phyloP scores from a whole-genome alignment of 2,797 vertebrate genomes.

The Mallotus villosus region DNA sequence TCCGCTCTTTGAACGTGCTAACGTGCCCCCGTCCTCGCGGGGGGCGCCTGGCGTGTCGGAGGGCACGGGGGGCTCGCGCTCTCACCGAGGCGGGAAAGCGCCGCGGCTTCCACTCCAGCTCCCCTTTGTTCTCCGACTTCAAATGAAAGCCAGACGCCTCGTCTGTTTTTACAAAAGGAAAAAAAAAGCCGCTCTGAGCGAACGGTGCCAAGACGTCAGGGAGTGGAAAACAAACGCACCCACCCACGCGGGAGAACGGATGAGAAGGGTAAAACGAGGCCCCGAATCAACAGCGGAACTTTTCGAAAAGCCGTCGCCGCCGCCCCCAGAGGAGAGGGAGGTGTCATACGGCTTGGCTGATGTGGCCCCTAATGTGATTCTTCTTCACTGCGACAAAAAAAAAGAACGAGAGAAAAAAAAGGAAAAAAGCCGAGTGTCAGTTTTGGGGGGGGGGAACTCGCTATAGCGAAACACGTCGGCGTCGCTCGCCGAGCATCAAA shows the following conservation, averaged over 20 bases:
- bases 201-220: constrained; percentile 10
- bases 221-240: constrained; percentile 19
- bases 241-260: neutral
- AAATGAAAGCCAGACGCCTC: constrained; percentile 18
- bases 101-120: constrained; percentile 15
- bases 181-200: constrained; percentile 12
- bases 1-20: constrained; percentile 19
- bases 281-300: neutral
- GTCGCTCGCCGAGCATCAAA: constrained; percentile 38
- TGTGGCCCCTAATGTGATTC: constrained; percentile 23
- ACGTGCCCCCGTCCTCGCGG: neutral
- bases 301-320: constrained; percentile 11
- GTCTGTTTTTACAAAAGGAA: constrained; percentile 9
- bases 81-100: constrained; percentile 16
- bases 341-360: neutral
- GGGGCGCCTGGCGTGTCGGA: constrained; percentile 2
- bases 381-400: constrained; percentile 8
- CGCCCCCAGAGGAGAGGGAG: neutral
- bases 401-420: too few relatives aligned
- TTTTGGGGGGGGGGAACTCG: constrained; percentile 15
- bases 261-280: neutral
- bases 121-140: constrained; percentile 45
- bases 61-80: neutral
- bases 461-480: constrained; percentile 35
- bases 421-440: constrained; percentile 16